phyloP scores from a whole-genome alignment of 2,888 invertebrate genomes.

The Trypoxylon attenuatum region DNA sequence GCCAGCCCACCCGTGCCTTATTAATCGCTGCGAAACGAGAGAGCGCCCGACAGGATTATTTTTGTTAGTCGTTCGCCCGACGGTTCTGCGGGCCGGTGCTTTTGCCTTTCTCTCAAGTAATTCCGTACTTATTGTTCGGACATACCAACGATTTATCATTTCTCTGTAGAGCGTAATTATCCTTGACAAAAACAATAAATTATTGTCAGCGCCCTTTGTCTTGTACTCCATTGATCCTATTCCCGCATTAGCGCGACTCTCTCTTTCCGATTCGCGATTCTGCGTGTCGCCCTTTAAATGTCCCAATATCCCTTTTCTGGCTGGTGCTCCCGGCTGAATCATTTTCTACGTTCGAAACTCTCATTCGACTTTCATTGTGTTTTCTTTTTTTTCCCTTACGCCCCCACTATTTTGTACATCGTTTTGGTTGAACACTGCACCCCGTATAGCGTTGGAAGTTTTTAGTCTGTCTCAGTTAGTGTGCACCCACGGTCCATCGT shows the following conservation, averaged over 20 bases:
- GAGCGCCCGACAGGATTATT: not conserved
- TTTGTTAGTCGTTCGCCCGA: too few relatives aligned
- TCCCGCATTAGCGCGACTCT: slow-evolving; percentile 18
- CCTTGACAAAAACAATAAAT: slow-evolving; percentile 70
- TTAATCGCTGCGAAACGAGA: too few relatives aligned
- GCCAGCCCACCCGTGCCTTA: too few relatives aligned
- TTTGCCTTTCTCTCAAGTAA: slow-evolving; percentile 48
- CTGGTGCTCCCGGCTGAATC: too few relatives aligned
- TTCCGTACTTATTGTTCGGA: slow-evolving; percentile 69
- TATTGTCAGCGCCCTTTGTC: slow-evolving; percentile 64
- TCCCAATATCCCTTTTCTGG: too few relatives aligned
- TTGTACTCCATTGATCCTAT: slow-evolving; percentile 30
- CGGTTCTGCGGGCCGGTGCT: slow-evolving; percentile 47
- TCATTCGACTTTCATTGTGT: too few relatives aligned
- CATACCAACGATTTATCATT: slow-evolving; percentile 62
- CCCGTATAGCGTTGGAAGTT: too few relatives aligned
- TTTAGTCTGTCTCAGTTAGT: not conserved
- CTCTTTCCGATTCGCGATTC: too few relatives aligned
- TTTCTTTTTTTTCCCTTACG: not conserved
- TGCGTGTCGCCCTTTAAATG: not conserved
- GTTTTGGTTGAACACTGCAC: too few relatives aligned
- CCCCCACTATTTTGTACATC: not conserved
- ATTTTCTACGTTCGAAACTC: too few relatives aligned
- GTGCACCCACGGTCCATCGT: too few relatives aligned
- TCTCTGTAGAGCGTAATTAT: slow-evolving; percentile 66